phyloP scores from a whole-genome alignment of 2,888 invertebrate species.

The Rhyacophila evoluta region DNA sequence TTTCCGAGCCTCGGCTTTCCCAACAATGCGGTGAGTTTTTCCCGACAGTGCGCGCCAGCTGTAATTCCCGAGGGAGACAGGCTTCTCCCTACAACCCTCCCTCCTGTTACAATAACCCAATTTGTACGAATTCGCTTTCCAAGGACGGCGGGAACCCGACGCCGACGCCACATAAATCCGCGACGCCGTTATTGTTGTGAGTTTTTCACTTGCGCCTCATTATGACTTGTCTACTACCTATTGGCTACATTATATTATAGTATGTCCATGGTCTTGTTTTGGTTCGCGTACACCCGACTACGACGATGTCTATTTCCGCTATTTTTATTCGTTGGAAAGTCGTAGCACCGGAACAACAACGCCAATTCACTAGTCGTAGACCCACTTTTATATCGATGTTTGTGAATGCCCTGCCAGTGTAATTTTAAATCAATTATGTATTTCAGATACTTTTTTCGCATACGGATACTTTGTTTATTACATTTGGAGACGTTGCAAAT shows the following conservation, averaged over 20 bases:
- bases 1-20: not conserved
- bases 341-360: not conserved
- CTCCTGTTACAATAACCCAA: conserved; percentile 67
- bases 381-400: not conserved
- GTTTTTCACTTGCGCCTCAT: conserved; percentile 44
- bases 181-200: conserved; percentile 69
- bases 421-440: too few relatives aligned
- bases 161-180: conserved; percentile 68
- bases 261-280: conserved; percentile 28
- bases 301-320: not conserved
- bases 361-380: not conserved
- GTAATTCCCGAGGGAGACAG: conserved; percentile 33
- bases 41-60: conserved; percentile 46
- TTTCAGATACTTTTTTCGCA: too few relatives aligned
- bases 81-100: conserved; percentile 53
- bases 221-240: conserved; percentile 36
- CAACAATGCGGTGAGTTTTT: conserved; percentile 36
- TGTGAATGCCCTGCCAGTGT: too few relatives aligned
- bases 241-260: conserved; percentile 6
- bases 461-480: too few relatives aligned
- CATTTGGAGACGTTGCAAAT: too few relatives aligned
- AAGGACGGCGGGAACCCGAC: conserved; percentile 62
- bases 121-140: conserved; percentile 72
- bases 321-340: not conserved
- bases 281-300: conserved; percentile 29